phyloP scores from a whole-genome alignment of 2,888 invertebrate genomes.

The Cerceris rybyensis region DNA sequence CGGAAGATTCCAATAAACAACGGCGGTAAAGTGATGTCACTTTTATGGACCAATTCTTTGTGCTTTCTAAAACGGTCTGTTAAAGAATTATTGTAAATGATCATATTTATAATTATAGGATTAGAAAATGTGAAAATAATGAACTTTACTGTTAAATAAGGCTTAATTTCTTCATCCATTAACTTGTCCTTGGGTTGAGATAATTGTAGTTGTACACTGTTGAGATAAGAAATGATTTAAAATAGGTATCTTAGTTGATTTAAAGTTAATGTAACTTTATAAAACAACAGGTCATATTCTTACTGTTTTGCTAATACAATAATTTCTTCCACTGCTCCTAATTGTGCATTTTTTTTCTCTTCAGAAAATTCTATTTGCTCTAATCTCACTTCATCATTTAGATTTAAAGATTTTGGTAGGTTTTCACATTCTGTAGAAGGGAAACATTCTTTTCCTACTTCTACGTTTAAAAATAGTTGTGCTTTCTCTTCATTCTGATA shows the following conservation, averaged over 20 bases:
- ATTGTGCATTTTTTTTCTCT: constrained; percentile 82
- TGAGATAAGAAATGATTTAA: constrained; percentile 51
- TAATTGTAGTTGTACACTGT: constrained; percentile 87
- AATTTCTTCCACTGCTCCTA: constrained; percentile 90
- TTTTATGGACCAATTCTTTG: constrained; percentile 87
- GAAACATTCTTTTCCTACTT: constrained; percentile 80
- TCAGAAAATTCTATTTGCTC: constrained; percentile 89
- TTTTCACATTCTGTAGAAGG: constrained; percentile 81
- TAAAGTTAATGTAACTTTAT: constrained; percentile 14
- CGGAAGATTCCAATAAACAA: constrained; percentile 89
- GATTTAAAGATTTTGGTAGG: constrained; percentile 86
- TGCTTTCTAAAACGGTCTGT: constrained; percentile 79
- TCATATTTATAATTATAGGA: constrained; percentile 14
- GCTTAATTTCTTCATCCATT: constrained; percentile 90
- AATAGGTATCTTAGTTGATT: constrained; percentile 7
- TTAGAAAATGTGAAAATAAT: constrained; percentile 3
- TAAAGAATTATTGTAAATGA: constrained; percentile 22
- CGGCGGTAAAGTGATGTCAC: constrained; percentile 89
- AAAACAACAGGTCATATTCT: constrained; percentile 61
- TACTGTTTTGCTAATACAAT: constrained; percentile 90
- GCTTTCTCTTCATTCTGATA: constrained; percentile 92
- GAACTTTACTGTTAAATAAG: constrained; percentile 85
- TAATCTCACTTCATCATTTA: constrained; percentile 94
- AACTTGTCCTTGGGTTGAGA: constrained; percentile 91
- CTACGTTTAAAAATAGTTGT: constrained; percentile 90